phyloP scores from a whole-genome alignment of 1,140 invertebrate genomes.

The Caenorhabditis briggsae region DNA sequence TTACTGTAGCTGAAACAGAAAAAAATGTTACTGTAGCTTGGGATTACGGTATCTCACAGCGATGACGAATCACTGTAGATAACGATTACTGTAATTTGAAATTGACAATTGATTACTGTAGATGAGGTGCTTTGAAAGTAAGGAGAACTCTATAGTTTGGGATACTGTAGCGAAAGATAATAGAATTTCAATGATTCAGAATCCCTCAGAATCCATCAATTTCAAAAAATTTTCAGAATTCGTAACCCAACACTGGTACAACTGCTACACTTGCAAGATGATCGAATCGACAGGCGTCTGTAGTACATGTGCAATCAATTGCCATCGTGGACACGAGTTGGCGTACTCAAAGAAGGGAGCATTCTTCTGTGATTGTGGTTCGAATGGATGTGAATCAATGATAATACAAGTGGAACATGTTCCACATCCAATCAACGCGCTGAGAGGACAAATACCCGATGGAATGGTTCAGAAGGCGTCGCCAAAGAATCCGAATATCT shows the following conservation, averaged over 20 bases:
- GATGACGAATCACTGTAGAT: too few species aligned
- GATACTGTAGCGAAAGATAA: too few species aligned
- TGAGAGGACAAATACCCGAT: conserved; percentile 14
- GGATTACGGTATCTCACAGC: too few species aligned
- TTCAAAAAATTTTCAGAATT: conserved; percentile 83
- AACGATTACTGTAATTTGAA: too few species aligned
- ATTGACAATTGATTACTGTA: too few species aligned
- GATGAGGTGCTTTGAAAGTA: too few species aligned
- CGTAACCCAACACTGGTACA: conserved; percentile 95
- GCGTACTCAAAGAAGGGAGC: conserved; percentile 98
- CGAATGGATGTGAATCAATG: conserved; percentile 82
- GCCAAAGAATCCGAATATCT: background rate
- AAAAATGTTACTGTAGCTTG: too few species aligned
- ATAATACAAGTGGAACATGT: conserved; percentile 82
- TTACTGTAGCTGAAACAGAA: too few species aligned
- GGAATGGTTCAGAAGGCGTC: background rate
- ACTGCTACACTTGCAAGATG: conserved; percentile 98
- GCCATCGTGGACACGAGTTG: conserved; percentile 94
- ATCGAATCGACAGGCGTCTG: conserved; percentile 97
- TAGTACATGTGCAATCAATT: conserved; percentile 94
- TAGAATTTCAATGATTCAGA: too few species aligned
- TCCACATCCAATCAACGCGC: conserved; percentile 79
- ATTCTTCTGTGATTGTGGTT: conserved; percentile 98
- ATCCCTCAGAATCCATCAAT: background rate
- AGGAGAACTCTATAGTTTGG: too few species aligned